Evolutionary conservation across 2,888 invertebrate genomes (phyloP).

Genomic region (Cordylochernes scorpioides): DNA sequence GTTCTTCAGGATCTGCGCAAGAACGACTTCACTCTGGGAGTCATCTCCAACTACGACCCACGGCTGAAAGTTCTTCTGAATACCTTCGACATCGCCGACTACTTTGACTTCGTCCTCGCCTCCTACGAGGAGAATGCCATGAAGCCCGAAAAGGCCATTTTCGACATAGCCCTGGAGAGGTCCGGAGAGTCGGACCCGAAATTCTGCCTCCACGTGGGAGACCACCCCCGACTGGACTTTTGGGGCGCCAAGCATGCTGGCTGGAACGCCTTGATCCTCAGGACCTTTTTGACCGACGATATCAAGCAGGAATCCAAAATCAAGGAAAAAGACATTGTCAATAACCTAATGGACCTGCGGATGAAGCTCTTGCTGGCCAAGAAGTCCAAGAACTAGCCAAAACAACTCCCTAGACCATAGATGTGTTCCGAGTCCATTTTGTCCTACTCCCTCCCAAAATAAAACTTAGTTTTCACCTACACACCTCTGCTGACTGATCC

Average conservation of each 20-base stretch:
- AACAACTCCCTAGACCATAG: no score
- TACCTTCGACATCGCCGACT: slow-evolving; percentile 35
- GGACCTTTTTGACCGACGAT: no score
- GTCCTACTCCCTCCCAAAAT: no score
- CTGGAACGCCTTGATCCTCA: slow-evolving; percentile 55
- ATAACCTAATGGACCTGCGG: no score
- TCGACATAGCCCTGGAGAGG: slow-evolving; percentile 32
- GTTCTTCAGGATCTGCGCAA: slow-evolving; percentile 33
- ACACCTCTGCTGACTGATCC: no score
- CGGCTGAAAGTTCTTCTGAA: slow-evolving; percentile 38
- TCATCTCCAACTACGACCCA: slow-evolving; percentile 70
- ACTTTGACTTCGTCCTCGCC: slow-evolving; percentile 50
- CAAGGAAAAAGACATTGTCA: no score
- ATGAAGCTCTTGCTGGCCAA: no score
- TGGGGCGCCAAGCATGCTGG: slow-evolving; percentile 42
- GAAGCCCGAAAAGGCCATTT: slow-evolving; percentile 49
- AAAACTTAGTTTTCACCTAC: no score
- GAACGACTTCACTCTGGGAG: slow-evolving; percentile 29
- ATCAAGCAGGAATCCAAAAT: no score
- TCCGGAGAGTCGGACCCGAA: slow-evolving; percentile 24
- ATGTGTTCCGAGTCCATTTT: no score
- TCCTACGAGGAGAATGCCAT: slow-evolving; percentile 44
- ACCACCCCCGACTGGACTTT: slow-evolving; percentile 46
- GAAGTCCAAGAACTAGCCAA: no score
- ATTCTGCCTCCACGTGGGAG: slow-evolving; percentile 56